Conservation (phyloP, 2,888 invertebrate species). For the Gymnosoma rotundatum region DNA sequence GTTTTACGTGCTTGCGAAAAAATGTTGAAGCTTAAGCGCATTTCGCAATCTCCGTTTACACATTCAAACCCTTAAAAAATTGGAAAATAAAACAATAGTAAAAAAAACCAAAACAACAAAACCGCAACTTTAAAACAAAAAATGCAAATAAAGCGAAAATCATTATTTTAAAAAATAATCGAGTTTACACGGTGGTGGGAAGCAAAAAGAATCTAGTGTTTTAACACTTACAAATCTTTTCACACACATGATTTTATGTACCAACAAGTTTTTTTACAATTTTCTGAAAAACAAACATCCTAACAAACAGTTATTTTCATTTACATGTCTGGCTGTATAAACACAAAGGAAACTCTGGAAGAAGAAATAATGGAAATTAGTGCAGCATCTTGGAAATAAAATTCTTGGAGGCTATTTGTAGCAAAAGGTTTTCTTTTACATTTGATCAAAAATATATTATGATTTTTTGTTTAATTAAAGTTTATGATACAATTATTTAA, state of each 20-base stretch:
- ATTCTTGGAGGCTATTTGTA: no score
- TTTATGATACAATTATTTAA: no score
- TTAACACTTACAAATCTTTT: constrained; percentile 6
- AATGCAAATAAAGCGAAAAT: constrained; percentile 69
- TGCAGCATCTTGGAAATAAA: no score
- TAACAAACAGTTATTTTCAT: not conserved
- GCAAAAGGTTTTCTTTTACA: no score
- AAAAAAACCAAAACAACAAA: not conserved
- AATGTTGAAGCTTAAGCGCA: constrained; percentile 42
- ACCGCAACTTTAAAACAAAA: constrained; percentile 17
- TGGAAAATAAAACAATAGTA: constrained; percentile 10
- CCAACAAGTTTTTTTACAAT: not conserved
- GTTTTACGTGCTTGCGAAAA: constrained; percentile 44
- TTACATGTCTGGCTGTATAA: not conserved
- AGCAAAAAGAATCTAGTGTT: constrained; percentile 22
- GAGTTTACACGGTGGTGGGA: constrained; percentile 31
- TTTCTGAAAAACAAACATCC: not conserved
- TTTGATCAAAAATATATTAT: no score
- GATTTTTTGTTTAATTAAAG: no score
- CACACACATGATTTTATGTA: constrained; percentile 1
- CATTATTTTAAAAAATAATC: constrained; percentile 65
- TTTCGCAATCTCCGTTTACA: constrained; percentile 14
- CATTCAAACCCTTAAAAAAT: constrained; percentile 4
- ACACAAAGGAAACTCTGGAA: not conserved
- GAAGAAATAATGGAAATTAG: not conserved